Evolutionary conservation across 1,140 invertebrate species (phyloP).

Genomic region (Ceratina japonica): DNA sequence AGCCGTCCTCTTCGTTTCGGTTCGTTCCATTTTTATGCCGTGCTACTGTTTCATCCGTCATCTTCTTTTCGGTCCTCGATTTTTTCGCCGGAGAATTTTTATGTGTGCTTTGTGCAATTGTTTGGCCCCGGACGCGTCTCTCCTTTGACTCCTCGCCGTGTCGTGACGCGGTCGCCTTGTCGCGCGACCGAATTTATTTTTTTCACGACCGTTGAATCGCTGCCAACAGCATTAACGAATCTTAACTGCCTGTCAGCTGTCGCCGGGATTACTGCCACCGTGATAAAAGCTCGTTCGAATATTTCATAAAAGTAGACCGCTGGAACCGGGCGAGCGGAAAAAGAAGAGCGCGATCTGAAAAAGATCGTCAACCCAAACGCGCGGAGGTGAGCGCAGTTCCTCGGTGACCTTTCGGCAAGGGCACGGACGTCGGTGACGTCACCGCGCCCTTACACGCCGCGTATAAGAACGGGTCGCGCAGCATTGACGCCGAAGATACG

Average conservation of each 20-base stretch:
- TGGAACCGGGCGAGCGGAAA: background rate
- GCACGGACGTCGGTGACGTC: constrained; percentile 49
- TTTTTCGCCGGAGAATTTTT: background rate
- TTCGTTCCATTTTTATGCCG: constrained; percentile 10
- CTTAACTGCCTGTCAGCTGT: constrained; percentile 43
- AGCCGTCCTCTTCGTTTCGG: constrained; percentile 41
- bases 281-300: constrained; percentile 17
- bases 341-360: background rate
- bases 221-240: constrained; percentile 51
- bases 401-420: constrained; percentile 45
- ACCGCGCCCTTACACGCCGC: constrained; percentile 17
- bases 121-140: background rate
- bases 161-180: constrained; percentile 22
- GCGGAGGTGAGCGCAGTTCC: background rate
- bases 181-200: constrained; percentile 38
- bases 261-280: constrained; percentile 22
- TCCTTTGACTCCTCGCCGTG: background rate
- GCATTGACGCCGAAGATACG: constrained; percentile 7
- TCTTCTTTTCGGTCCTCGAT: background rate
- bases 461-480: constrained; percentile 20
- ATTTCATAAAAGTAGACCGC: constrained; percentile 15
- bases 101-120: constrained; percentile 5
- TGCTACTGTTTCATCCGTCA: constrained; percentile 14
- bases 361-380: too few species aligned
- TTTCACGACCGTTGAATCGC: constrained; percentile 43